A percentile compares a stretch with the other conserved stretches of the same genome.
Conservation (phyloP, 2,888 invertebrate species). For the Drosophila colorata region DNA sequence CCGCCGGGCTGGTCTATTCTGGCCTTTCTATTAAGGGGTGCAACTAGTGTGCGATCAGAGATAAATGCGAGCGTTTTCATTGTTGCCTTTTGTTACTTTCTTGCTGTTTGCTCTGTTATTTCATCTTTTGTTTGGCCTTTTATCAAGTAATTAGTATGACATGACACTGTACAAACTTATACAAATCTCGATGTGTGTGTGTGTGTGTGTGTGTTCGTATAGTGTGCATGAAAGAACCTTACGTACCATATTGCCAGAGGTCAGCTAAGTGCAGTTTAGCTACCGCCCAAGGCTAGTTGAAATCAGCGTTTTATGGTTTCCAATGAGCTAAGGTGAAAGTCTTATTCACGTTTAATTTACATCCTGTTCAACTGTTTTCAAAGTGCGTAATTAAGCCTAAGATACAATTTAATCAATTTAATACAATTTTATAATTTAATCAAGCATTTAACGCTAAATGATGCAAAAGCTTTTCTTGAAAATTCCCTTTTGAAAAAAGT, state of each 20-base stretch:
- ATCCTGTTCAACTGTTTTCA: not conserved
- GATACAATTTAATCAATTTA: no score
- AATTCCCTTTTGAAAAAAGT: no score
- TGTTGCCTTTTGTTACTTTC: constrained; percentile 49
- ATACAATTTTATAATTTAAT: no score
- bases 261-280: constrained; percentile 31
- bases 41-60: constrained; percentile 68
- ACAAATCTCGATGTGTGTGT: not conserved
- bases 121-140: constrained; percentile 66
- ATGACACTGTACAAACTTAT: constrained; percentile 27
- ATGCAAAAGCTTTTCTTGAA: no score
- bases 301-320: not conserved
- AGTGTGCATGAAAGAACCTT: not conserved
- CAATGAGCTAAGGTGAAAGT: constrained; percentile 1
- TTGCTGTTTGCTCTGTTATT: constrained; percentile 41
- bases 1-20: not conserved
- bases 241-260: constrained; percentile 14
- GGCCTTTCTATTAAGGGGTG: constrained; percentile 12
- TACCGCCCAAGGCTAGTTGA: constrained; percentile 21
- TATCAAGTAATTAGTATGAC: constrained; percentile 71
- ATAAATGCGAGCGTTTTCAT: constrained; percentile 55
- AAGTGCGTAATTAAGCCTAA: no score
- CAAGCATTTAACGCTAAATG: no score
- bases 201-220: not conserved
- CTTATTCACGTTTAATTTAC: not conserved